Percentiles rank a stretch among this genome's conserved stretches.
Evolutionary conservation across 2,888 invertebrate species (phyloP).

Genomic region (Tuta absoluta): DNA sequence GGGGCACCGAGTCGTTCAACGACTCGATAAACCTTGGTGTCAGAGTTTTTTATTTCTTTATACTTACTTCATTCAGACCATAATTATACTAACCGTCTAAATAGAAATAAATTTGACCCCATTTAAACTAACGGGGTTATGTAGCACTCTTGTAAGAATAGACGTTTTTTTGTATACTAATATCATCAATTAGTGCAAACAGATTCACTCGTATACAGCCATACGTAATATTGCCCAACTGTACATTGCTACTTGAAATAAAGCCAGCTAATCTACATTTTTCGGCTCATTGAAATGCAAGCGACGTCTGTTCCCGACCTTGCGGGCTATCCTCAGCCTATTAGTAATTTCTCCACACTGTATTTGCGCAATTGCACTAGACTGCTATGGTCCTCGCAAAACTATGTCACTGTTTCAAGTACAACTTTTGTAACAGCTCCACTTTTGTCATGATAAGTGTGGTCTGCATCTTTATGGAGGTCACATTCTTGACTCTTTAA

Average conservation of each 20-base stretch:
- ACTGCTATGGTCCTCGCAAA: slow-evolving; percentile 62
- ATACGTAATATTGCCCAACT: background rate
- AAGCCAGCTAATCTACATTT: slow-evolving; percentile 26
- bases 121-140: no score
- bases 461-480: background rate
- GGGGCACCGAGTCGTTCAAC: no score
- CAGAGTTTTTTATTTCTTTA: no score
- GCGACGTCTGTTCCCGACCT: slow-evolving; percentile 57
- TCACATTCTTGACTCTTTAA: background rate
- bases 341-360: slow-evolving; percentile 72
- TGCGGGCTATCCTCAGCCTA: slow-evolving; percentile 64
- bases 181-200: no score
- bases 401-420: slow-evolving; percentile 78
- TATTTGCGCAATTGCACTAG: slow-evolving; percentile 66
- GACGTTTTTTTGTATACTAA: no score
- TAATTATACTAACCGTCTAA: no score
- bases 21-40: no score
- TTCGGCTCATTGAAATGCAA: slow-evolving; percentile 59
- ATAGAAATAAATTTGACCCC: no score
- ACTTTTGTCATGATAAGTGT: slow-evolving; percentile 32
- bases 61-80: no score
- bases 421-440: slow-evolving; percentile 52
- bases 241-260: slow-evolving; percentile 1
- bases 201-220: background rate
- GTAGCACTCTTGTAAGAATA: no score